Evolutionary conservation across 1,140 invertebrate species (phyloP).

Genomic region (Linepithema humile): DNA sequence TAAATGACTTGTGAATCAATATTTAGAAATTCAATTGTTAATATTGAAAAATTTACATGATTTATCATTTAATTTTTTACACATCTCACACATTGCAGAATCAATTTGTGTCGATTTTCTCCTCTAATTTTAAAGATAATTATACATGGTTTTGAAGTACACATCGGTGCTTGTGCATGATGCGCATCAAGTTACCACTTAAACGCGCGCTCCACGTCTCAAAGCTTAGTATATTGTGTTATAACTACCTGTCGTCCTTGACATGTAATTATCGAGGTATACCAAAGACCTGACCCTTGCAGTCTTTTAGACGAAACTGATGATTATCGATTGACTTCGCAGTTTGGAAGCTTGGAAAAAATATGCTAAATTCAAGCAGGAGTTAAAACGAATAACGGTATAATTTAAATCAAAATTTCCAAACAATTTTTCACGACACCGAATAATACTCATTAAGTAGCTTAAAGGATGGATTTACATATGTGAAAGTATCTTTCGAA

Average conservation of each 20-base stretch:
- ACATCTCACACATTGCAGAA: neutral
- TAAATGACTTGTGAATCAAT: too few species aligned
- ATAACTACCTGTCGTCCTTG: constrained; percentile 62
- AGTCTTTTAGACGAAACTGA: constrained; percentile 32
- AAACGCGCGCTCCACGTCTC: constrained; percentile 11
- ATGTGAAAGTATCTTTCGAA: too few species aligned
- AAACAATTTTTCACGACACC: too few species aligned
- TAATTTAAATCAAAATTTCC: neutral
- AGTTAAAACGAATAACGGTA: neutral
- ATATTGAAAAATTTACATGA: neutral
- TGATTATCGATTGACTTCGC: constrained; percentile 34
- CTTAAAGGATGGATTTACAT: too few species aligned
- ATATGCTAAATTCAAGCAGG: neutral
- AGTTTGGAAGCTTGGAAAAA: neutral
- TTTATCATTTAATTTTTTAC: neutral
- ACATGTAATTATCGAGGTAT: constrained; percentile 66
- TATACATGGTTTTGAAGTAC: constrained; percentile 16
- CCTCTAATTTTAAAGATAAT: neutral
- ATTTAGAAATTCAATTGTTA: too few species aligned
- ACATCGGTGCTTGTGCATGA: neutral
- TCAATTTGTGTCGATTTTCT: neutral
- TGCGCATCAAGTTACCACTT: constrained; percentile 44
- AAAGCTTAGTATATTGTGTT: constrained; percentile 40
- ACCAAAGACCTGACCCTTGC: constrained; percentile 14
- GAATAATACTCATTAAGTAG: too few species aligned